Conservation (phyloP, 2,888 invertebrate genomes). For the Microplitis deprimator region DNA sequence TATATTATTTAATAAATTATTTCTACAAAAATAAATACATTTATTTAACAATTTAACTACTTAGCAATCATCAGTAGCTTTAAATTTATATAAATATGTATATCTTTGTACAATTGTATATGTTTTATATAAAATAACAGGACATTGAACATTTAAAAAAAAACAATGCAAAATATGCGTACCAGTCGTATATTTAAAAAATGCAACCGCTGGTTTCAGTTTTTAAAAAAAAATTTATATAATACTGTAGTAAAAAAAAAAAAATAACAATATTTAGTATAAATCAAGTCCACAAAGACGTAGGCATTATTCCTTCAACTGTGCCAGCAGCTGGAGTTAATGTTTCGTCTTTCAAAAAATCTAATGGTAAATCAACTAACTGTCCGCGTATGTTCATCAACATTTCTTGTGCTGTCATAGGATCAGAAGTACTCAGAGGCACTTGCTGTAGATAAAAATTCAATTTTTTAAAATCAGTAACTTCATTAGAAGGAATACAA, state of each 20-base stretch:
- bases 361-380: constrained; percentile 89
- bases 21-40: too few relatives aligned
- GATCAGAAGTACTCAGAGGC: constrained; percentile 82
- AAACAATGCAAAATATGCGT: background rate
- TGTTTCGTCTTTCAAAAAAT: constrained; percentile 90
- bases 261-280: constrained; percentile 15
- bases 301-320: constrained; percentile 94
- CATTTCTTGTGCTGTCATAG: constrained; percentile 80
- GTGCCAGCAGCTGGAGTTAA: constrained; percentile 87
- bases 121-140: background rate
- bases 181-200: background rate
- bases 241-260: constrained; percentile 14
- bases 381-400: constrained; percentile 86
- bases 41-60: too few relatives aligned
- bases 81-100: background rate
- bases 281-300: constrained; percentile 86
- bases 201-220: background rate
- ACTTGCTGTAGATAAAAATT: constrained; percentile 83
- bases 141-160: background rate
- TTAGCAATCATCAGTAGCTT: background rate
- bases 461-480: constrained; percentile 84
- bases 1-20: too few relatives aligned
- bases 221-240: background rate
- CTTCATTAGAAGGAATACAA: constrained; percentile 88
- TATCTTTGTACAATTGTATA: background rate